Evolutionary conservation across 92 coral and sea anemone species (phyloP), one percentile per base, ranked within the genome.

Genomic region (Virgularia gustaviana): DNA sequence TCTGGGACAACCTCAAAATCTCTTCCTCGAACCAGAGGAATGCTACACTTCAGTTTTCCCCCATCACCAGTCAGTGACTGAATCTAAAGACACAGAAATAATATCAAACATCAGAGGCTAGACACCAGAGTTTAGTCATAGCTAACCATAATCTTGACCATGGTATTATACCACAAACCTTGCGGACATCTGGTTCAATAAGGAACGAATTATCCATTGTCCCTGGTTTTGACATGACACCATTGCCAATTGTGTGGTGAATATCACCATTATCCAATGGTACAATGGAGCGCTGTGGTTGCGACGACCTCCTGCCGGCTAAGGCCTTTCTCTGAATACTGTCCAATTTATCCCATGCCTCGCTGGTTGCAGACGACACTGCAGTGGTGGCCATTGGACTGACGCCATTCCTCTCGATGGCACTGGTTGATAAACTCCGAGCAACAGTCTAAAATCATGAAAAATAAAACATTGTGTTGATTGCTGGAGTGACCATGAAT

Each of bases 1-100:
- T 91, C 97, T 15, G 97, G 97, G 36, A 91, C 66, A 51, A 86
- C 89, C 80, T 91, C 97, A 84, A 91, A 91, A 68, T 91, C 97
- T 73, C 97, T 85, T 5, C 97, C 97, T 73, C 97, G 83, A 33
- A 90, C 83, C 58, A 91, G 79, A 20, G 96, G 96, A 15, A 91
- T 78, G 47, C 75, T 83, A 56, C 95, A 88, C 63, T 89, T 89
- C 42, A 91, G 81, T 65, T 79, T 88, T 9, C 97, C 97, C 49
- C 97, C 97, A 63, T 91, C 97, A 18, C 89, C 97, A 36, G 97
- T 91, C 39, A 91, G 70, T 2, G 85, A 76, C 79, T 57, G 76
- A 30, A 91, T 81, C 97, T 91, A 16, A 31, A 53, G n/a, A n/a
- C n/a, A n/a, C n/a, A n/a, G n/a, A n/a, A 29, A 51, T 6, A 51